phyloP scores from a whole-genome alignment of 2,113 vertebrate genomes.

The Anoura caudifer region DNA sequence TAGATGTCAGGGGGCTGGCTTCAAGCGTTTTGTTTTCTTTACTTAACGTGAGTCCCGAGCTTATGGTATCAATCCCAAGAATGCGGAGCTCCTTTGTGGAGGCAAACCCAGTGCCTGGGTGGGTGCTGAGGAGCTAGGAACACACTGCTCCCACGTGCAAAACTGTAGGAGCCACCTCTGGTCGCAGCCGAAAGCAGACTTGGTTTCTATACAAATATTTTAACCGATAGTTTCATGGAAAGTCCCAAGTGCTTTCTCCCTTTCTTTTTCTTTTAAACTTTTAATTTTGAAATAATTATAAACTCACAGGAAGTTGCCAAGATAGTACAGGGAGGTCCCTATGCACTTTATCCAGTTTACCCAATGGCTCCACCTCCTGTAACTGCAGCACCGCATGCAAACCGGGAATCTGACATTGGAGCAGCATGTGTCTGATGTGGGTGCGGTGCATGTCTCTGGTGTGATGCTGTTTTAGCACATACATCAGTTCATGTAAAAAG shows the following conservation, averaged over 20 bases:
- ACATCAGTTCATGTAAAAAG: neutral
- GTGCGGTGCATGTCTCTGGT: neutral
- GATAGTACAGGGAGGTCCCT: accelerated
- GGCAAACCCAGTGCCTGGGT: neutral
- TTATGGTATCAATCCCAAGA: neutral
- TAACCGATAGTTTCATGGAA: neutral
- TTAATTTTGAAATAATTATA: conserved; percentile 34
- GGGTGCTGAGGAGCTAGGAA: neutral
- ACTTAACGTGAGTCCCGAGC: neutral
- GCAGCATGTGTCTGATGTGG: neutral
- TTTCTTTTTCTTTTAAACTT: neutral
- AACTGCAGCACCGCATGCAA: neutral
- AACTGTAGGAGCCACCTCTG: neutral
- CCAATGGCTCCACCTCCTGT: neutral
- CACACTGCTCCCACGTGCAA: no score
- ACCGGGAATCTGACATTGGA: neutral
- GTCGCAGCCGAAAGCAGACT: neutral
- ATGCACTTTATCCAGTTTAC: neutral
- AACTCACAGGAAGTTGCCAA: neutral
- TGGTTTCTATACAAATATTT: neutral
- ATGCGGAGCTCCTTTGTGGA: neutral
- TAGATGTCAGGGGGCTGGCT: neutral
- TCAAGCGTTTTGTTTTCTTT: neutral
- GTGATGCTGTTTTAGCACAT: neutral
- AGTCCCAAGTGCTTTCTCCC: neutral